phyloP scores from a whole-genome alignment of 2,888 invertebrate species.

The Elmis aenea region DNA sequence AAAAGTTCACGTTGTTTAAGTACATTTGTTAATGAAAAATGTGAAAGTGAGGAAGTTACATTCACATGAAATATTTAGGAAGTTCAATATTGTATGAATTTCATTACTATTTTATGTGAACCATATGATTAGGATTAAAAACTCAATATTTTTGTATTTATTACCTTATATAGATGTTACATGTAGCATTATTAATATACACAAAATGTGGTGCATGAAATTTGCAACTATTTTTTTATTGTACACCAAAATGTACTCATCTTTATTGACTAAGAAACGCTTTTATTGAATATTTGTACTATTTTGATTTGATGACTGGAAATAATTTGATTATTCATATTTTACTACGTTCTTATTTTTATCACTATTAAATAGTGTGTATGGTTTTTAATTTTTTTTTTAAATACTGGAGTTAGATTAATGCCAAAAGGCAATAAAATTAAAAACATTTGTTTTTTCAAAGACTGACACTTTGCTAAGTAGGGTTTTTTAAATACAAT shows the following conservation, averaged over 20 bases:
- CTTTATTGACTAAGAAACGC: too few species aligned
- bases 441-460: slow-evolving; percentile 31
- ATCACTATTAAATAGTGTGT: too few species aligned
- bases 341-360: too few species aligned
- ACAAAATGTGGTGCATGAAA: slow-evolving; percentile 11
- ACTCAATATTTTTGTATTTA: slow-evolving; percentile 29
- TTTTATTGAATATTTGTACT: too few species aligned
- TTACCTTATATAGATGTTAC: slow-evolving; percentile 26
- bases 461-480: slow-evolving; percentile 36
- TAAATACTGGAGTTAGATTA: slow-evolving; percentile 1
- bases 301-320: too few species aligned
- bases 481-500: slow-evolving; percentile 31
- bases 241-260: too few species aligned
- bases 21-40: slow-evolving; percentile 1
- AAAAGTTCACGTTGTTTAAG: slow-evolving; percentile 4
- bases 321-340: too few species aligned
- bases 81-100: slow-evolving; percentile 4
- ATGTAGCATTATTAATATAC: slow-evolving; percentile 22
- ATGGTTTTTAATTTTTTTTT: slow-evolving; percentile 1
- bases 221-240: slow-evolving; percentile 1
- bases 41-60: slow-evolving; percentile 5
- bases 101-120: slow-evolving; percentile 9
- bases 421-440: slow-evolving; percentile 20
- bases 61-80: slow-evolving; percentile 6
- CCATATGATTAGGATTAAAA: slow-evolving; percentile 11